phyloP scores from a whole-genome alignment of 2,888 invertebrate species.

The Drosophila gaucha region DNA sequence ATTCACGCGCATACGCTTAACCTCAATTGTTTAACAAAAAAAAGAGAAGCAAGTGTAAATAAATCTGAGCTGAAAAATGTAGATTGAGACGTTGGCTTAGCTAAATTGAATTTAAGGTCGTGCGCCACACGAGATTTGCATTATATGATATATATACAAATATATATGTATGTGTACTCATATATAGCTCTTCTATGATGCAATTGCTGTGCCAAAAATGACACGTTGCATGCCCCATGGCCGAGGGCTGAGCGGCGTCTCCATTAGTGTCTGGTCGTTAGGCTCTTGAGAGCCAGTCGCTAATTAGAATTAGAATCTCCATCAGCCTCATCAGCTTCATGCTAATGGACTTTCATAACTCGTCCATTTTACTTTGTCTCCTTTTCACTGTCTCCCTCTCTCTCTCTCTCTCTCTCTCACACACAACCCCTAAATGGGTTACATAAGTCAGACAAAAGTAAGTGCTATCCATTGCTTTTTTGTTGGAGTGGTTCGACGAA shows the following conservation, averaged over 20 bases:
- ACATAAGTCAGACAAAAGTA: conserved; percentile 51
- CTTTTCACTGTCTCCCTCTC: background rate
- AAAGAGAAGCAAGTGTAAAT: conserved; percentile 54
- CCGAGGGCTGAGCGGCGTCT: conserved; percentile 34
- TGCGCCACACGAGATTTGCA: conserved; percentile 70
- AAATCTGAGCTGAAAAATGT: conserved; percentile 48
- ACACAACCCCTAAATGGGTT: conserved; percentile 42
- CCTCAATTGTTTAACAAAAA: conserved; percentile 72
- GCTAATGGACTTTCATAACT: conserved; percentile 70
- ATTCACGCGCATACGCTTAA: conserved; percentile 35
- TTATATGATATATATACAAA: conserved; percentile 34
- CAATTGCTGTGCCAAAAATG: conserved; percentile 71
- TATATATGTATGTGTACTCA: background rate
- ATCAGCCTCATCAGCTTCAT: conserved; percentile 30
- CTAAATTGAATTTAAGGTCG: conserved; percentile 81
- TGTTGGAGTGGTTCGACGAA: conserved; percentile 20
- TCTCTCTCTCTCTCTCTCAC: background rate
- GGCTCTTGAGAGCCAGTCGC: conserved; percentile 37
- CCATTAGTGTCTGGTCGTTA: conserved; percentile 64
- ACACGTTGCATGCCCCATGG: conserved; percentile 43
- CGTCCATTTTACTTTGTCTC: conserved; percentile 3
- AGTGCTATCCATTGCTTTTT: conserved; percentile 22
- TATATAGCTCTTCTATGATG: conserved; percentile 44
- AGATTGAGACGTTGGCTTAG: conserved; percentile 55
- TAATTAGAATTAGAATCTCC: conserved; percentile 59